phyloP scores from a whole-genome alignment of 2,797 vertebrate genomes.

The Hippopotamyrus pictus region DNA sequence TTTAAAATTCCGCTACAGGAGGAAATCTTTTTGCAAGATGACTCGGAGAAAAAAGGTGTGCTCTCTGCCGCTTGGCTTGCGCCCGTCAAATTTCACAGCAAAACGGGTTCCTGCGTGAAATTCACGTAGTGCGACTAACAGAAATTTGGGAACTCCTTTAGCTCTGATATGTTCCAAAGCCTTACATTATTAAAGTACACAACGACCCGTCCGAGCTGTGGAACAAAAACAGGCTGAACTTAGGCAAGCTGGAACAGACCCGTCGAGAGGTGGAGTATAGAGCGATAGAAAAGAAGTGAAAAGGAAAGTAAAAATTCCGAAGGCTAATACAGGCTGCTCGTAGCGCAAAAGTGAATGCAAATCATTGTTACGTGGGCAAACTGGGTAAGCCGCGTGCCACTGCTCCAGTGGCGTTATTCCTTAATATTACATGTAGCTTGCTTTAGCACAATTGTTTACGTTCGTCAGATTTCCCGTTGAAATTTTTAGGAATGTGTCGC shows the following conservation, averaged over 20 bases:
- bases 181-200: not conserved
- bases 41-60: not conserved
- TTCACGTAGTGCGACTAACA: not conserved
- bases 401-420: not conserved
- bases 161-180: not conserved
- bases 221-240: conserved; percentile 2
- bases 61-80: not conserved
- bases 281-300: conserved; percentile 7
- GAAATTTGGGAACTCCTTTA: not conserved
- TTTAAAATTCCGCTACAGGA: not conserved
- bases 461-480: not conserved
- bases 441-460: not conserved
- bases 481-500: not conserved
- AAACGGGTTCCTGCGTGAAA: not conserved
- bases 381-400: not conserved
- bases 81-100: not conserved
- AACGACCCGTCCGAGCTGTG: conserved; percentile 5
- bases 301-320: conserved; percentile 5
- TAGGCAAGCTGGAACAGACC: conserved; percentile 1
- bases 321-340: not conserved
- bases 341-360: not conserved
- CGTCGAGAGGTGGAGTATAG: conserved; percentile 18
- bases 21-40: not conserved
- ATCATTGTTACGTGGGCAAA: conserved; percentile 1
- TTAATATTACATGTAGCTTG: not conserved